Evolutionary conservation across 2,113 vertebrate genomes (phyloP), one percentile per base, ranked within the genome.

Genomic region (Caranx melampygus): DNA sequence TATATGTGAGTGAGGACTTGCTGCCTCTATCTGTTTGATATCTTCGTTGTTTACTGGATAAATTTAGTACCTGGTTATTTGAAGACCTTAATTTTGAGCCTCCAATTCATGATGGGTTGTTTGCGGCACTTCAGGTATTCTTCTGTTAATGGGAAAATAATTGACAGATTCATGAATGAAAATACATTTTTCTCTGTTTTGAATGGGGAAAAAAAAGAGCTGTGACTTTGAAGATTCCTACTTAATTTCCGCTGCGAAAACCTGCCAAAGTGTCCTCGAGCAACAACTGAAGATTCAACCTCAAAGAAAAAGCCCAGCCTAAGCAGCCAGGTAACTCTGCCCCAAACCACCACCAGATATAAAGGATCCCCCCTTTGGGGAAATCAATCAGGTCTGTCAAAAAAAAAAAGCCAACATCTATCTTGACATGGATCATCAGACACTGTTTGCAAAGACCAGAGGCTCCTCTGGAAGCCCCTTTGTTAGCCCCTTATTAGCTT

Each of bases 401-500:
- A 66, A 26, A 26, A 26, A 26, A 26, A 75, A 78, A 60, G 37
- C 2, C 45, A 54, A 37, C 61, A 54, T 74, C n/a, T 52, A 86
- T 83, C 88, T 84, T 45, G 74, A 87, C 78, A 82, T 37, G 51
- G 74, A 88, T 82, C 75, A 64, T 75, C 47, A 74, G 73, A 80
- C 67, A 52, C n/a, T 31, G 61, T 78, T 73, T 80, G 49, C 75
- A 91, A 75, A 86, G 75, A 67, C n/a, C 62, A n/a, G 40, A 31
- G 64, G 64, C 45, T 81, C 64, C 72, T 80, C 63, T 83, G 40
- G 58, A 75, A 73, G 51, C 2, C 13, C 51, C 58, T 83, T 85
- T 86, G 73, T 87, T 71, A 42, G 49, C 58, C 68, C 62, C 13
- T 55, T 73, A 87, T 92, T 85, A 88, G 79, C 81, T 52, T 78